A percentile compares a stretch with the other conserved stretches of the same genome.
Evolutionary conservation across 1,140 invertebrate genomes (phyloP).

Genomic region (Bombus confusus): DNA sequence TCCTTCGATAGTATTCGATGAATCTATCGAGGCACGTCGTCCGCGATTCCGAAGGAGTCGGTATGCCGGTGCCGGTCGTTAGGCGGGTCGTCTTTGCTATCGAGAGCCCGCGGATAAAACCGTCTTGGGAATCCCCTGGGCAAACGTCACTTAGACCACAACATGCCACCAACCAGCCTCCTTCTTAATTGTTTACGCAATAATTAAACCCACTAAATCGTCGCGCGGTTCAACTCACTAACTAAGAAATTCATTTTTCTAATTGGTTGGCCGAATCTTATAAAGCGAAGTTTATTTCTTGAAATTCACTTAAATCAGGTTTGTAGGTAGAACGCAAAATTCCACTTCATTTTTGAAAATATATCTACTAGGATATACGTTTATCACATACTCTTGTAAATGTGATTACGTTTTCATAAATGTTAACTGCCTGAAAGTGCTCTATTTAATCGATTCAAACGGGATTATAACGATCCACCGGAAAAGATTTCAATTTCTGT

Average conservation of each 20-base stretch:
- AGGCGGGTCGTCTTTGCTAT: slow-evolving; percentile 73
- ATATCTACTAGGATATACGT: too few species aligned
- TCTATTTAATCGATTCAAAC: too few species aligned
- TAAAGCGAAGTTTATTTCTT: too few species aligned
- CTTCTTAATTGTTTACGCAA: slow-evolving; percentile 60
- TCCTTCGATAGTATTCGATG: slow-evolving; percentile 83
- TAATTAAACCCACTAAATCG: slow-evolving; percentile 51
- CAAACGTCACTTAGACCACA: slow-evolving; percentile 55
- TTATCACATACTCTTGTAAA: too few species aligned
- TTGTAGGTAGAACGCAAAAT: too few species aligned
- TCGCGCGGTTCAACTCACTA: neutral
- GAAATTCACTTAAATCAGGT: too few species aligned
- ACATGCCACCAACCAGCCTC: neutral
- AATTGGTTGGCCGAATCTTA: neutral
- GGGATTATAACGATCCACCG: too few species aligned
- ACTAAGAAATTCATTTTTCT: neutral
- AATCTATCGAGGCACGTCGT: slow-evolving; percentile 82
- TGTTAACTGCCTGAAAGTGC: too few species aligned
- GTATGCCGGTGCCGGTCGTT: slow-evolving; percentile 78
- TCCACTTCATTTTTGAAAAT: too few species aligned
- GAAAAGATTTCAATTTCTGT: neutral
- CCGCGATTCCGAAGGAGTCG: slow-evolving; percentile 68
- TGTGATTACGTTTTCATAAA: too few species aligned
- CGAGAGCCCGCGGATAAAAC: slow-evolving; percentile 68
- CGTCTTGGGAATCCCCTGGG: slow-evolving; percentile 61